Base-by-base conservation (phyloP, 2,888 invertebrate species). In the Drosophila testacea region DNA sequence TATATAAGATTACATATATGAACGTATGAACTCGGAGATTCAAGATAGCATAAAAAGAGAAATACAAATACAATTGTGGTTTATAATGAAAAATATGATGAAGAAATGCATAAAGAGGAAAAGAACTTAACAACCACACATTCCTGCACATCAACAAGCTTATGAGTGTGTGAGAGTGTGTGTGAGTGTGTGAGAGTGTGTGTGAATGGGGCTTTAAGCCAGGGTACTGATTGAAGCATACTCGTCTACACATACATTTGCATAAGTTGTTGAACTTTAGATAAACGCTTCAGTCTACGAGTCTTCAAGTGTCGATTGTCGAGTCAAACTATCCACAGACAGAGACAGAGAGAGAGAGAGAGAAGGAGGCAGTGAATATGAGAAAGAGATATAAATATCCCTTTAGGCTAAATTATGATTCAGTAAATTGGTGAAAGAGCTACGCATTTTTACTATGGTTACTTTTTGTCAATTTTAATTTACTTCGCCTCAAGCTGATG, bases 241-340 rank as follows among this genome's bases (percentile, higher is more conserved):
- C 83, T 73, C 78, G 65, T 41, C 44, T 44, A 77, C 70, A 62
- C 73, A 52, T 44, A 64, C 68, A 84, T 83, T 84, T 81, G 81
- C 82, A 84, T 79, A 85, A 84, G 83, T 83, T 84, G 83, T 83
- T 83, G 83, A 83, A 83, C 83, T 83, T 81, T 83, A 83, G 83
- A 84, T 83, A 84, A 84, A 82, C 69, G 82, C 64, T 64, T 50
- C 39, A 55, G 34, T 63, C 47, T 22, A 47, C 39, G 56, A 66
- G 60, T 61, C 72, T 62, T 51, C 54, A 57, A 61, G 69, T 70
- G 72, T 65, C 64, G 59, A 65, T 57, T 73, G 76, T 70, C 63
- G 59, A 75, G 72, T 10, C 56, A 59, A 79, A 66, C 77, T 69
- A 79, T 77, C 79, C 46, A 16, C 47, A 39, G 44, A 51, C 39